Conservation (phyloP, 1,140 invertebrate species). For the Lineus longissimus region DNA sequence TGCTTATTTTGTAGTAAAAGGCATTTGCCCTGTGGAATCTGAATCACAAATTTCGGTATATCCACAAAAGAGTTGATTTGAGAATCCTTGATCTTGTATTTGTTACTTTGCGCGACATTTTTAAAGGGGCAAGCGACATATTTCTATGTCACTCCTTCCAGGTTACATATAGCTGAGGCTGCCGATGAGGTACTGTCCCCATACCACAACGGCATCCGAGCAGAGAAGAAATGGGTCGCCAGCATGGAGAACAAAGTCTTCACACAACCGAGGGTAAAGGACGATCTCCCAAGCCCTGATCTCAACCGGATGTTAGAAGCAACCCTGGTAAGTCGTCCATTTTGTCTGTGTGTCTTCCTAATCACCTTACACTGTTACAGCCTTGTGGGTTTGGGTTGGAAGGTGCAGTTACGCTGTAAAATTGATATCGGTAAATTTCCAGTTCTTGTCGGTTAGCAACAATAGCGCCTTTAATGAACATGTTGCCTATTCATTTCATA, state of each 20-base stretch:
- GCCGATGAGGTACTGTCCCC: slow-evolving; percentile 80
- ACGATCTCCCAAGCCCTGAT: slow-evolving; percentile 39
- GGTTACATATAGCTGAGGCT: slow-evolving; percentile 78
- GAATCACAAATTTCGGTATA: too few species aligned
- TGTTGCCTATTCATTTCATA: too few species aligned
- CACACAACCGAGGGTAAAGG: slow-evolving; percentile 62
- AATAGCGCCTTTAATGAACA: too few species aligned
- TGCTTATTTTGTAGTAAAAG: slow-evolving; percentile 1
- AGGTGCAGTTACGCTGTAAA: too few species aligned
- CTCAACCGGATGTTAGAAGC: slow-evolving; percentile 68
- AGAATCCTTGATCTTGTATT: too few species aligned
- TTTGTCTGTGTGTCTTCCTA: slow-evolving; percentile 11
- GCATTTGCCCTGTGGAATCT: neutral
- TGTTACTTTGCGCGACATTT: too few species aligned
- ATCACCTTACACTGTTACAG: slow-evolving; percentile 3
- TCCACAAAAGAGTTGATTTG: too few species aligned
- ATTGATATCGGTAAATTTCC: too few species aligned
- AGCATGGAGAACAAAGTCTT: slow-evolving; percentile 71
- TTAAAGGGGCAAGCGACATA: too few species aligned
- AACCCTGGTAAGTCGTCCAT: slow-evolving; percentile 65
- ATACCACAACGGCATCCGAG: slow-evolving; percentile 79
- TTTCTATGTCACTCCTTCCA: too few species aligned
- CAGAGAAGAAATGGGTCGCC: slow-evolving; percentile 83
- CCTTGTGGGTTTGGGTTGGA: too few species aligned
- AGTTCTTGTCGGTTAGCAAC: too few species aligned